phyloP scores from a whole-genome alignment of 2,113 vertebrate species.

The Coturnix japonica region DNA sequence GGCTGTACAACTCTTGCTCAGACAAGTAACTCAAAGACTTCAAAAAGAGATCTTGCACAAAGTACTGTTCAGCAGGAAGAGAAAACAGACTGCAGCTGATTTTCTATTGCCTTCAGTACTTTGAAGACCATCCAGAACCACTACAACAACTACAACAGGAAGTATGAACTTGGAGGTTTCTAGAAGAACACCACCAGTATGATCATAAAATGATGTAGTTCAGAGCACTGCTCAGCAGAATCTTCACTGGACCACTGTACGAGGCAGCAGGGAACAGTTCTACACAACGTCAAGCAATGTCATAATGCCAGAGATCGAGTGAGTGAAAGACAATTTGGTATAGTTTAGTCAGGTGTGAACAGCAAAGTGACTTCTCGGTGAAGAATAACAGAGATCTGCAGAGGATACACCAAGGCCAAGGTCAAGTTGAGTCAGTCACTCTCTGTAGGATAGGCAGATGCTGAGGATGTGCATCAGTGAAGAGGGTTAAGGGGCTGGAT shows the following conservation, averaged over 20 bases:
- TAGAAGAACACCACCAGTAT: not conserved
- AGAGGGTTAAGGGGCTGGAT: not conserved
- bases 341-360: not conserved
- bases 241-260: fast-evolving
- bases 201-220: not conserved
- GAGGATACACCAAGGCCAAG: not conserved
- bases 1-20: not conserved
- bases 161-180: not conserved
- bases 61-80: not conserved
- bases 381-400: not conserved
- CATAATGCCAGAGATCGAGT: fast-evolving
- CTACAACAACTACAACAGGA: fast-evolving
- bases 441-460: not conserved
- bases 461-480: not conserved
- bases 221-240: not conserved
- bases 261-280: not conserved
- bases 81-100: not conserved
- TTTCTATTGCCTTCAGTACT: not conserved
- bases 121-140: not conserved
- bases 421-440: not conserved
- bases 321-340: not conserved
- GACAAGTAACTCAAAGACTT: not conserved
- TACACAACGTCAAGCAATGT: not conserved
- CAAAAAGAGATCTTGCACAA: not conserved
- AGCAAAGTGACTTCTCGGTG: not conserved